These are phyloP conservation scores for Megastigmus dorsalis DNA, from an alignment of 2,888 invertebrate genomes.

Conservation along the genomic window DNA sequence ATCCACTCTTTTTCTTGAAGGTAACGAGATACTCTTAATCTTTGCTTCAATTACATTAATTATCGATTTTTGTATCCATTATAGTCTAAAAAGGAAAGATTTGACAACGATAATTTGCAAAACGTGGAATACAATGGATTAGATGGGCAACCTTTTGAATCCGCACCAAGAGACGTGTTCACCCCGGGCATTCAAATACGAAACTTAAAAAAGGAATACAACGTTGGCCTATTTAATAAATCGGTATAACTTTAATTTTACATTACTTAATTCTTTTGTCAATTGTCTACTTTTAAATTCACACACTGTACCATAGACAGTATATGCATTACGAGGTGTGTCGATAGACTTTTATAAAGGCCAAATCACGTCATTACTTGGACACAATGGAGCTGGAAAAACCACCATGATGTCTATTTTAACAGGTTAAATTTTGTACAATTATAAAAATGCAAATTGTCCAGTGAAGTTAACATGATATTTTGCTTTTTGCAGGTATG, in stretches of 20 bases:
- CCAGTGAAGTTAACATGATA: background rate
- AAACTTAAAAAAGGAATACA: conserved; percentile 74
- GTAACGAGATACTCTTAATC: conserved; percentile 53
- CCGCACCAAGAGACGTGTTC: conserved; percentile 61
- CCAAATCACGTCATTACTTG: conserved; percentile 88
- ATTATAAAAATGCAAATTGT: background rate
- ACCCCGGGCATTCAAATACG: conserved; percentile 75
- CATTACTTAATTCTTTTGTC: background rate
- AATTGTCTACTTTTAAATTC: background rate
- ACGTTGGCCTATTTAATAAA: conserved; percentile 60
- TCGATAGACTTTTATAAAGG: conserved; percentile 81
- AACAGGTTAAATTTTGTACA: conserved; percentile 75
- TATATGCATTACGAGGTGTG: conserved; percentile 61
- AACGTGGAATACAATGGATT: conserved; percentile 59
- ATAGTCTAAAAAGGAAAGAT: background rate
- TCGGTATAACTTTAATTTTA: conserved; percentile 58
- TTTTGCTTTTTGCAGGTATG: conserved; percentile 73
- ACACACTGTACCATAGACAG: conserved; percentile 57
- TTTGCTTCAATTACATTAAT: background rate
- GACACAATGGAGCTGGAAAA: conserved; percentile 92
- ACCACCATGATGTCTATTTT: conserved; percentile 94
- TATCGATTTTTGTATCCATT: background rate
- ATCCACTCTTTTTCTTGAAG: conserved; percentile 82
- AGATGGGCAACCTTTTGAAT: conserved; percentile 68
- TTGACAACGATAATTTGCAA: conserved; percentile 21